Base-by-base conservation (phyloP, 2,797 vertebrate species). In the Carapus acus region DNA sequence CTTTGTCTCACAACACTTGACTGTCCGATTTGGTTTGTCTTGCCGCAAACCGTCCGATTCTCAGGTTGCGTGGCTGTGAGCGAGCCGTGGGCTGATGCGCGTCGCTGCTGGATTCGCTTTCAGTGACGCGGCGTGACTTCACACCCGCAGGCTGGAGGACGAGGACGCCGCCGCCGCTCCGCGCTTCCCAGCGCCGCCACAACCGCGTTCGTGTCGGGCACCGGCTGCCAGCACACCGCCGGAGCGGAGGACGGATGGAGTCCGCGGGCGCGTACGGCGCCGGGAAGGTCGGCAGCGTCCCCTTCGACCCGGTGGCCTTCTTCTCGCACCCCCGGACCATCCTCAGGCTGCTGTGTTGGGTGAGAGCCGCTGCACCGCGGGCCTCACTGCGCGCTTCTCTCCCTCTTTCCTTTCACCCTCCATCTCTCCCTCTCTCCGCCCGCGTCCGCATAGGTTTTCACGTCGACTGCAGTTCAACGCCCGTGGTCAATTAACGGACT, bases 311-410 rank as follows among this genome's bases (percentile, higher is more conserved):
- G 41, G 58, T 94, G 67, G 89, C 90, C 62, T 97, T 97, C 83
- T 82, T 90, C 42, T 89, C 83, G 65, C 90, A 91, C 69, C 94
- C 93, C 7, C 93, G 94, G 79, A 96, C 93, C 83, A 63, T 95
- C 56, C 84, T 97, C 48, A 82, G 93, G 53, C 78, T 92, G 42
- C 62, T 88, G 41, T 86, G 89, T 50, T 96, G 92, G 94, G 94
- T 96, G 82, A 94, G 73, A 52, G 7, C 57, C 31, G 60, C 62
- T 54, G 49, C 68, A 8, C 11, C 64, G 21, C 45, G 6, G 12
- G 6, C 44, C 8, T 49, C 9, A 15, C 7, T n/a, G 31, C 33
- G 33, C 14, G 37, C 17, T 48, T 48, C 40, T 61, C 36, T 40
- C 24, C 49, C 50, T 19, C 73, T 54, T 55, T 59, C 68, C n/a